Conservation (phyloP, 2,888 invertebrate genomes). For the Drosophila mulleri region DNA sequence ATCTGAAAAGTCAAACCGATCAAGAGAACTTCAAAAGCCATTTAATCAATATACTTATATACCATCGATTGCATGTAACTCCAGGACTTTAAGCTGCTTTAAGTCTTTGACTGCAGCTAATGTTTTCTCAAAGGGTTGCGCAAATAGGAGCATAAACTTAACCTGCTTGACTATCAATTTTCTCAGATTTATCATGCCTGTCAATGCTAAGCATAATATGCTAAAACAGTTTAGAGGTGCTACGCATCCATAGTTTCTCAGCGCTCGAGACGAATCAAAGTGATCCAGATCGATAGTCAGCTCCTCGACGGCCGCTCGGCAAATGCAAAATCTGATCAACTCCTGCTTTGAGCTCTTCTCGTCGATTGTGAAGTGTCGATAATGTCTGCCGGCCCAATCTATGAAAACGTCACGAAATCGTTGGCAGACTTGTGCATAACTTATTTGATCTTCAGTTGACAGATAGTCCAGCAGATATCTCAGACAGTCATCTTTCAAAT, state of each 20-base stretch:
- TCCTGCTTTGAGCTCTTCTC: constrained; percentile 5
- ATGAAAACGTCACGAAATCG: constrained; percentile 59
- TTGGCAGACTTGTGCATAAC: constrained; percentile 53
- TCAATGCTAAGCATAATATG: constrained; percentile 31
- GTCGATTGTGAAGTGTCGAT: constrained; percentile 41
- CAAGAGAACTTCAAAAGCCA: too few relatives aligned
- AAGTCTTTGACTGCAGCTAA: constrained; percentile 33
- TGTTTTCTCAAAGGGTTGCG: constrained; percentile 49
- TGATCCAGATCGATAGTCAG: constrained; percentile 52
- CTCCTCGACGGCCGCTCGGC: constrained; percentile 41
- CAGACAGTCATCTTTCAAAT: constrained; percentile 58
- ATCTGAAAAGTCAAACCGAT: constrained; percentile 20
- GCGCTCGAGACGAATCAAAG: constrained; percentile 32
- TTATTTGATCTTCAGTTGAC: constrained; percentile 30
- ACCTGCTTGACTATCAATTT: constrained; percentile 43
- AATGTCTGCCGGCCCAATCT: constrained; percentile 2
- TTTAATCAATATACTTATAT: neutral
- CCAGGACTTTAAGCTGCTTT: constrained; percentile 22
- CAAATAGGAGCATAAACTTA: constrained; percentile 1
- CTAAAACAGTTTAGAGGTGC: constrained; percentile 36
- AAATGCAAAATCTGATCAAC: constrained; percentile 48
- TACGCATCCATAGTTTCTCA: constrained; percentile 18
- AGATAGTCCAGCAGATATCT: constrained; percentile 42
- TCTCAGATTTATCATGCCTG: constrained; percentile 46
- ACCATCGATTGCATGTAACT: constrained; percentile 49